phyloP scores from a whole-genome alignment of 2,113 vertebrate genomes.

The Bufo gargarizans region DNA sequence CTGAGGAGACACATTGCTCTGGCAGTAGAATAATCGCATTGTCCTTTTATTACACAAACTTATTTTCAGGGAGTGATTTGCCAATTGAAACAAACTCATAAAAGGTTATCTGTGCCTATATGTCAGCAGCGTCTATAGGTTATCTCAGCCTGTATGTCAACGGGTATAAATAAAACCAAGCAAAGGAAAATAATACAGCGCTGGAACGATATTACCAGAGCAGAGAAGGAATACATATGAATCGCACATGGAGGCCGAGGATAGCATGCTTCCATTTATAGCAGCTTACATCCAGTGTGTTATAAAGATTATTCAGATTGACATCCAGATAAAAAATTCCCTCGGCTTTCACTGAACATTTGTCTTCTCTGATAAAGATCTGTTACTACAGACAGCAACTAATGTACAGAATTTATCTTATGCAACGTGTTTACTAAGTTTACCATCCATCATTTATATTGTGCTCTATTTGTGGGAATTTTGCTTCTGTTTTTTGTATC shows the following conservation, averaged over 20 bases:
- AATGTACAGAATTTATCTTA: slow-evolving; percentile 32
- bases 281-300: neutral
- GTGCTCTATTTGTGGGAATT: neutral
- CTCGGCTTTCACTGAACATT: slow-evolving; percentile 12
- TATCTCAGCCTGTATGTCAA: slow-evolving; percentile 32
- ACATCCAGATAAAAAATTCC: slow-evolving; percentile 20
- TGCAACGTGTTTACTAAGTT: neutral
- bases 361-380: slow-evolving; percentile 36
- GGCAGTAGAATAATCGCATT: slow-evolving; percentile 34
- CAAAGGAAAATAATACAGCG: neutral
- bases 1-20: neutral
- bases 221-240: neutral
- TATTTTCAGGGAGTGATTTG: slow-evolving; percentile 23
- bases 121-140: slow-evolving; percentile 46
- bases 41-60: neutral
- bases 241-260: neutral
- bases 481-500: neutral
- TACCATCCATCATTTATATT: neutral
- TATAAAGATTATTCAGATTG: slow-evolving; percentile 20
- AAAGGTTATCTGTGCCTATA: slow-evolving; percentile 47
- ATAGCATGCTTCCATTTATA: slow-evolving; percentile 21
- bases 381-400: slow-evolving; percentile 1
- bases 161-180: slow-evolving; percentile 41
- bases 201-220: neutral
- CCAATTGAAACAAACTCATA: slow-evolving; percentile 40